These are phyloP conservation scores for Coremacera marginata DNA, from an alignment of 2,888 invertebrate genomes.

Conservation along the genomic window DNA sequence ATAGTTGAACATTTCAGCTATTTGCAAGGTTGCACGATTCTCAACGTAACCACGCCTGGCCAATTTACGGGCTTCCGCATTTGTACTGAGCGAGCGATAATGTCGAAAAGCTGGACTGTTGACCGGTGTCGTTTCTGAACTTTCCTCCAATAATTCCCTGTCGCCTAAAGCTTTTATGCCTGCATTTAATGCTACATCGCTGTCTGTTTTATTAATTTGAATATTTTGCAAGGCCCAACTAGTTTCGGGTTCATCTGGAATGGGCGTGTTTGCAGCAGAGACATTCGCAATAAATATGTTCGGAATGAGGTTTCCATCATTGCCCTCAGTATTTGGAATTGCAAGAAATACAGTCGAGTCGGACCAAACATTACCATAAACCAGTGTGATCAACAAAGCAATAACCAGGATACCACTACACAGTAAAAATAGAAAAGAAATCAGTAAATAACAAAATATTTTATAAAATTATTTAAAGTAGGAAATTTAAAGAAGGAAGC, in stretches of 20 bases:
- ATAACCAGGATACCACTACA: slow-evolving; percentile 58
- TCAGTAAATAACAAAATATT: too few species aligned
- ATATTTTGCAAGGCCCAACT: slow-evolving; percentile 54
- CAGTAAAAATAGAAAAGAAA: slow-evolving; percentile 9
- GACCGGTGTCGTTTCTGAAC: slow-evolving; percentile 68
- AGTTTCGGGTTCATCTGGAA: slow-evolving; percentile 57
- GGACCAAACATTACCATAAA: slow-evolving; percentile 5
- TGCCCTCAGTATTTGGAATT: not conserved
- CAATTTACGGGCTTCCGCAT: slow-evolving; percentile 73
- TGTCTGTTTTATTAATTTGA: slow-evolving; percentile 47
- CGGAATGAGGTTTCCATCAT: slow-evolving; percentile 47
- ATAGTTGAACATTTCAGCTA: slow-evolving; percentile 72
- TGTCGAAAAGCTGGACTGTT: slow-evolving; percentile 78
- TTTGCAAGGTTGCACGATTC: slow-evolving; percentile 76
- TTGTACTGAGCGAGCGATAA: slow-evolving; percentile 78
- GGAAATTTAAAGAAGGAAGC: too few species aligned
- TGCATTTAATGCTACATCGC: slow-evolving; percentile 70
- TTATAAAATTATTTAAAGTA: too few species aligned
- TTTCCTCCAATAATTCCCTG: slow-evolving; percentile 72
- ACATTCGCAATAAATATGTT: not conserved
- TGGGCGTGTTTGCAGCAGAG: slow-evolving; percentile 48
- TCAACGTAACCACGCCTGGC: slow-evolving; percentile 78
- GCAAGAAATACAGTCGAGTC: slow-evolving; percentile 3
- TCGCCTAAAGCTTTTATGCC: slow-evolving; percentile 74
- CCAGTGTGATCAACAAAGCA: slow-evolving; percentile 54